Base-by-base conservation (phyloP, 2,888 invertebrate species). In the Ormia ochracea region DNA sequence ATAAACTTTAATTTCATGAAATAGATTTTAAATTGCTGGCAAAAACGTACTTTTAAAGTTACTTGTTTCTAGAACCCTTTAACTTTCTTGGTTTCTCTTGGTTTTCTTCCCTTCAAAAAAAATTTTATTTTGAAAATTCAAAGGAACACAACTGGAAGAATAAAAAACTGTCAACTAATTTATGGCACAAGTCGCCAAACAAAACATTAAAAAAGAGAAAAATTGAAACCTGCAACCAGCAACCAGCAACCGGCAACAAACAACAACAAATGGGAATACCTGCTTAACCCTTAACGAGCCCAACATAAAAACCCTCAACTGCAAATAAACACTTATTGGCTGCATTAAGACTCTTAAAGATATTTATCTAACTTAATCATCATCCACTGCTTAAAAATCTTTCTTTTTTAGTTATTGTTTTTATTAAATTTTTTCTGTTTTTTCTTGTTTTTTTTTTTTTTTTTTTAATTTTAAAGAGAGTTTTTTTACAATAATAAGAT, bases 181-280 rank as follows among this genome's bases (percentile, higher is more conserved):
- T 87, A 87, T 88, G 87, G 87, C 88, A 85, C 86, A 87, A 86
- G 87, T 85, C 84, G 86, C 84, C 85, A 85, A 86, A 86, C 85
- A 87, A 86, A 86, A 86, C 86, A 86, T 85, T 85, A 86, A 86
- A 84, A 86, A 86, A 84, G 84, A 74, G 76, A 78, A 69, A 36
- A 78, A 41, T 28, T 72, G 61, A 65, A 59, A 65, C n/a, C n/a
- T n/a, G n/a, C n/a, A 78, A 81, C 72, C 75, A 72, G 59, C 50
- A 73, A 82, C n/a, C n/a, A n/a, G n/a, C n/a, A 75, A 81, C 81
- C 79, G 77, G 78, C 72, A 81, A 58, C 63, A 75, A 41, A 12
- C 31, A 70, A 61, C 69, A 63, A 56, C 63, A 72, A 52, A 59
- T 43, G 14, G 33, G 66, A 80, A 80, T 80, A 80, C 80, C 80